These are phyloP conservation scores for Botia kubotai DNA, from an alignment of 2,797 vertebrate species.

Conservation along the genomic window DNA sequence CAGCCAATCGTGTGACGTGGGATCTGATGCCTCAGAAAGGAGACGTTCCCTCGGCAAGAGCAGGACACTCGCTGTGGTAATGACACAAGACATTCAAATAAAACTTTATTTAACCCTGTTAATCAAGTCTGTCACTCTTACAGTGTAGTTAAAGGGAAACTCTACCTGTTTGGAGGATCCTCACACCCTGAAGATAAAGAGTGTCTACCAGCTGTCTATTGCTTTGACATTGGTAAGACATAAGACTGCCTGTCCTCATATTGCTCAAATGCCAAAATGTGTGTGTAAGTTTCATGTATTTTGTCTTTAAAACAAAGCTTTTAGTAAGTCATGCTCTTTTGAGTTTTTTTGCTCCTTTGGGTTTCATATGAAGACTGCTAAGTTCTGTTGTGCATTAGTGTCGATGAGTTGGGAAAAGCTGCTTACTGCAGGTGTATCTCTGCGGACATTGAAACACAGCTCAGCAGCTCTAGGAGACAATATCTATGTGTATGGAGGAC, in stretches of 20 bases:
- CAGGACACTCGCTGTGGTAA: conserved; percentile 79
- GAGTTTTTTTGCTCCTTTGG: not conserved
- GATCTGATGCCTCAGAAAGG: conserved; percentile 78
- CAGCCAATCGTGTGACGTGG: conserved; percentile 70
- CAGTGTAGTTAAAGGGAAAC: conserved; percentile 76
- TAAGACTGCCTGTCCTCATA: not conserved
- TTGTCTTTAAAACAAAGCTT: too few species aligned
- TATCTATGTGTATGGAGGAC: conserved; percentile 78
- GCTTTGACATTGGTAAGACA: conserved; percentile 76
- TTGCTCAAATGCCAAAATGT: not conserved
- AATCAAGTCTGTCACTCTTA: not conserved
- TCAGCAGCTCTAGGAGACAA: conserved; percentile 73
- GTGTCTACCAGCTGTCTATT: conserved; percentile 75
- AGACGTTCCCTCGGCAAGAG: conserved; percentile 71
- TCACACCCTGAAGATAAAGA: conserved; percentile 66
- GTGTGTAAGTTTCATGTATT: too few species aligned
- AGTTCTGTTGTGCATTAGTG: conserved; percentile 59
- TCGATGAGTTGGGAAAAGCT: conserved; percentile 76
- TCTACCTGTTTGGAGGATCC: conserved; percentile 76
- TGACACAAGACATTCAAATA: not conserved
- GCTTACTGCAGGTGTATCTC: conserved; percentile 62
- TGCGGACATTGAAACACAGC: conserved; percentile 70
- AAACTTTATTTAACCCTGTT: not conserved
- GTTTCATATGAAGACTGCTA: not conserved
- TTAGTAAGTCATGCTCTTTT: too few species aligned